These are phyloP conservation scores for Scrobipalpa atriplicella DNA, from an alignment of 2,888 invertebrate species.

Conservation along the genomic window DNA sequence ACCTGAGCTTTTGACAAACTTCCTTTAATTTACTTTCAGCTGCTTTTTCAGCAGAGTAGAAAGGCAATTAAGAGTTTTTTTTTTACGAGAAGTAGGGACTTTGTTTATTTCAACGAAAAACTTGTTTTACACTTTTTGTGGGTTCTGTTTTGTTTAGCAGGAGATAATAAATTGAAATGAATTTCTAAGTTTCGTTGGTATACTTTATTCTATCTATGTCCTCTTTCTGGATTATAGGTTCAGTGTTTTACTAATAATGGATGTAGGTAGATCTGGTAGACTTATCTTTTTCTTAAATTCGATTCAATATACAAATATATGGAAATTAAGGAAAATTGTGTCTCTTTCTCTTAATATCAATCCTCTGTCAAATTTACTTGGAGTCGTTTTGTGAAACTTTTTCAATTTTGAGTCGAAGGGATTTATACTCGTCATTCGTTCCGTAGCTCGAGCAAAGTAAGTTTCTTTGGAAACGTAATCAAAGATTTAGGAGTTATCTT, in stretches of 20 bases:
- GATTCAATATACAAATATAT: too few species aligned
- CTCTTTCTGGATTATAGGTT: too few species aligned
- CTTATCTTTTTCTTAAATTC: too few species aligned
- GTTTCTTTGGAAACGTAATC: slow-evolving; percentile 4
- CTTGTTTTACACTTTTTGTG: too few species aligned
- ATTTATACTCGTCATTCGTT: neutral
- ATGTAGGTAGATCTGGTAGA: too few species aligned
- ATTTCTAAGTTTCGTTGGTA: too few species aligned
- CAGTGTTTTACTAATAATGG: too few species aligned
- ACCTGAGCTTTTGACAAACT: neutral
- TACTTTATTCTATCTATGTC: too few species aligned
- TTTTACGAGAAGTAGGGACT: neutral
- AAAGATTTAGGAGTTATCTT: slow-evolving; percentile 11
- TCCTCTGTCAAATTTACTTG: neutral
- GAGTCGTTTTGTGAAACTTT: neutral
- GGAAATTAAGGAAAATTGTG: too few species aligned
- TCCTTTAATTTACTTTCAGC: neutral
- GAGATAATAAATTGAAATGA: too few species aligned
- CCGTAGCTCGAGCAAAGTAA: neutral
- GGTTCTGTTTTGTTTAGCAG: too few species aligned
- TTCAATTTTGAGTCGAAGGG: neutral
- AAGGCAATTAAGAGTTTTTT: neutral
- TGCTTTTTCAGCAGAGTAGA: neutral
- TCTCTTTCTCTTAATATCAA: too few species aligned
- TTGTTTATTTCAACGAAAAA: neutral